A percentile compares a stretch with the other conserved stretches of the same genome.
Evolutionary conservation across 2,113 vertebrate genomes (phyloP).

Genomic region (Agelaius tricolor): DNA sequence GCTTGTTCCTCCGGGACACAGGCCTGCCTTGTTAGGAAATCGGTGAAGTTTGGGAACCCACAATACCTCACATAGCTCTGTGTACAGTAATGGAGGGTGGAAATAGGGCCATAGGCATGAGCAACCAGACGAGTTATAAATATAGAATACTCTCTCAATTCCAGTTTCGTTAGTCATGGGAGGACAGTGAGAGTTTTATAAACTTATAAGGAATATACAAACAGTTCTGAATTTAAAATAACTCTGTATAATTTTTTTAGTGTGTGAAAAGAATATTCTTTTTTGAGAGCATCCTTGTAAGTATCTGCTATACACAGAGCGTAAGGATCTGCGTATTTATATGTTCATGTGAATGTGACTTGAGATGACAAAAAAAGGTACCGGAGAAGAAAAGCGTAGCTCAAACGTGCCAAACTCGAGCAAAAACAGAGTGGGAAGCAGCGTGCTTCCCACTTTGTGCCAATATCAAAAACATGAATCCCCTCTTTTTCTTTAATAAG

Average conservation of each 20-base stretch:
- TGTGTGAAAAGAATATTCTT: slow-evolving; percentile 73
- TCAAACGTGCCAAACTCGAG: not conserved
- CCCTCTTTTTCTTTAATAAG: not conserved
- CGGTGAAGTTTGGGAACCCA: slow-evolving; percentile 80
- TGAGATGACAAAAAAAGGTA: slow-evolving; percentile 57
- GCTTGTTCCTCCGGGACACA: slow-evolving; percentile 78
- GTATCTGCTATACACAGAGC: slow-evolving; percentile 54
- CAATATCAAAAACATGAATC: not conserved
- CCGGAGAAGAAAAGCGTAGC: not conserved
- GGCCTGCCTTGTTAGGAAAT: slow-evolving; percentile 88
- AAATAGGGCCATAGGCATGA: slow-evolving; percentile 81
- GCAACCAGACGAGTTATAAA: slow-evolving; percentile 85
- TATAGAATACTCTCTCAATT: slow-evolving; percentile 88
- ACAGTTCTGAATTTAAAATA: slow-evolving; percentile 79
- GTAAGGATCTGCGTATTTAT: slow-evolving; percentile 46
- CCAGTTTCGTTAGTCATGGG: slow-evolving; percentile 84
- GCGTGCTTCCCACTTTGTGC: not conserved
- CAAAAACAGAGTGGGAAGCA: slow-evolving; percentile 46
- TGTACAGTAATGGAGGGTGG: slow-evolving; percentile 80
- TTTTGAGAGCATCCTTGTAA: slow-evolving; percentile 66
- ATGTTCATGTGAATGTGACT: slow-evolving; percentile 27
- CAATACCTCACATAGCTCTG: slow-evolving; percentile 85
- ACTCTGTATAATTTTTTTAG: slow-evolving; percentile 76
- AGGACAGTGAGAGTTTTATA: slow-evolving; percentile 82
- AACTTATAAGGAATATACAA: slow-evolving; percentile 91